Evolutionary conservation across 2,113 vertebrate genomes (phyloP).

Genomic region (Enhydra lutris): DNA sequence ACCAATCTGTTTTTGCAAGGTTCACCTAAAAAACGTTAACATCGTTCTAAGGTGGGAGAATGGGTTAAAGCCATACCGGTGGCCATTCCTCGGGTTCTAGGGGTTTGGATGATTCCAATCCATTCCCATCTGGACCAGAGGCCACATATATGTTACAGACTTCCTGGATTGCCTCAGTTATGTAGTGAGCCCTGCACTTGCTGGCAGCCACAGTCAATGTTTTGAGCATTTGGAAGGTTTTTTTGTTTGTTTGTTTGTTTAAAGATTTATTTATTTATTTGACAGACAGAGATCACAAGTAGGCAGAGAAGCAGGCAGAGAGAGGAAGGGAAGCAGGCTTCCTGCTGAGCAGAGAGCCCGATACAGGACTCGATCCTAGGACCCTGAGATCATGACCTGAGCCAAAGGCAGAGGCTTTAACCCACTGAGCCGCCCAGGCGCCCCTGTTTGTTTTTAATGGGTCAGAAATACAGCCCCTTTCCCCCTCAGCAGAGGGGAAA

Average conservation of each 20-base stretch:
- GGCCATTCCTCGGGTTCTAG: neutral
- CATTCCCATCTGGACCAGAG: neutral
- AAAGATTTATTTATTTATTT: too few relatives aligned
- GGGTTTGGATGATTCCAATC: neutral
- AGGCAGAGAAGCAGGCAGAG: too few relatives aligned
- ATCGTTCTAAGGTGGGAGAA: neutral
- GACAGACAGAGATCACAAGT: too few relatives aligned
- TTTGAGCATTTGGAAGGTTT: neutral
- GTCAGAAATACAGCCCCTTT: neutral
- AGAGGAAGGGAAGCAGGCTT: too few relatives aligned
- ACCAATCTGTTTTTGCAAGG: constrained; percentile 35
- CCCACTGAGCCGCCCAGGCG: too few relatives aligned
- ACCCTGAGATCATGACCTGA: too few relatives aligned
- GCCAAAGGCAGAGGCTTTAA: too few relatives aligned
- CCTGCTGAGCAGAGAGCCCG: too few relatives aligned
- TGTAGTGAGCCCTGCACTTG: neutral
- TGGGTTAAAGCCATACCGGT: neutral
- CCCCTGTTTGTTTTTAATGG: neutral
- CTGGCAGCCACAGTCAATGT: neutral
- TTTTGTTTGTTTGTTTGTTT: neutral
- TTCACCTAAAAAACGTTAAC: constrained; percentile 34
- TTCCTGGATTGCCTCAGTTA: neutral
- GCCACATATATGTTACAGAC: too few relatives aligned
- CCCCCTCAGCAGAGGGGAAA: neutral
- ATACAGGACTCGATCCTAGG: too few relatives aligned